A percentile compares a stretch with the other conserved stretches of the same genome.
Evolutionary conservation across 1,140 invertebrate species (phyloP).

Genomic region (Lordiphosa clarofinis): DNA sequence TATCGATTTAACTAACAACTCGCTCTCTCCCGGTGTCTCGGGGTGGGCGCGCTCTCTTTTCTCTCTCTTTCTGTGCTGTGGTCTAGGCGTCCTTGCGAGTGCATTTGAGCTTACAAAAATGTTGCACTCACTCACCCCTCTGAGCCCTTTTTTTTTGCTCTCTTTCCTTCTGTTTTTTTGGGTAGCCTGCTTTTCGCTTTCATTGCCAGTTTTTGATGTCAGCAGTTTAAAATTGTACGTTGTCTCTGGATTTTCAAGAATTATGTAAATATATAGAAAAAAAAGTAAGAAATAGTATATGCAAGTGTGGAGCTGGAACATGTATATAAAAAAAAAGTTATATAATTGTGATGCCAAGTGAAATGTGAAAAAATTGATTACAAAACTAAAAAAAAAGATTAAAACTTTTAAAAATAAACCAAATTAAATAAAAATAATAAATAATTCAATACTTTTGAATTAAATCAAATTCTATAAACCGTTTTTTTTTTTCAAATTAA

Average conservation of each 20-base stretch:
- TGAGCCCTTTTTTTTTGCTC: constrained; percentile 31
- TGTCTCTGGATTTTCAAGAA: constrained; percentile 25
- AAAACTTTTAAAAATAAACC: neutral
- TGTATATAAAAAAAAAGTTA: constrained; percentile 27
- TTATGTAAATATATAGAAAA: constrained; percentile 54
- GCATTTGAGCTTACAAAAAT: constrained; percentile 50
- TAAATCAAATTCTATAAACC: neutral
- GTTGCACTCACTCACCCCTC: constrained; percentile 31
- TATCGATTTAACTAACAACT: constrained; percentile 63
- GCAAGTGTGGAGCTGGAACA: neutral
- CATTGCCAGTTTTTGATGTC: constrained; percentile 52
- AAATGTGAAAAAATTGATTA: constrained; percentile 36
- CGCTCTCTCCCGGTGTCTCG: constrained; percentile 13
- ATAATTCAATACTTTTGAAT: neutral
- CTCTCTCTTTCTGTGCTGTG: too few relatives aligned
- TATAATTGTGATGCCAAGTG: constrained; percentile 36
- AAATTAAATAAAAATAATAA: neutral
- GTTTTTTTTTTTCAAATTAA: neutral
- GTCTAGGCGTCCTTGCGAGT: constrained; percentile 63
- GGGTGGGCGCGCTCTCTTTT: constrained; percentile 17
- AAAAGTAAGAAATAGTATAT: constrained; percentile 7
- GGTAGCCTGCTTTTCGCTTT: constrained; percentile 51
- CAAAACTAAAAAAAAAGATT: constrained; percentile 42
- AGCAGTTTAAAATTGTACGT: constrained; percentile 56
- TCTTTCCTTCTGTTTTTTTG: constrained; percentile 17